These are phyloP conservation scores for Busseola fusca DNA, from an alignment of 2,888 invertebrate genomes.

Conservation along the genomic window DNA sequence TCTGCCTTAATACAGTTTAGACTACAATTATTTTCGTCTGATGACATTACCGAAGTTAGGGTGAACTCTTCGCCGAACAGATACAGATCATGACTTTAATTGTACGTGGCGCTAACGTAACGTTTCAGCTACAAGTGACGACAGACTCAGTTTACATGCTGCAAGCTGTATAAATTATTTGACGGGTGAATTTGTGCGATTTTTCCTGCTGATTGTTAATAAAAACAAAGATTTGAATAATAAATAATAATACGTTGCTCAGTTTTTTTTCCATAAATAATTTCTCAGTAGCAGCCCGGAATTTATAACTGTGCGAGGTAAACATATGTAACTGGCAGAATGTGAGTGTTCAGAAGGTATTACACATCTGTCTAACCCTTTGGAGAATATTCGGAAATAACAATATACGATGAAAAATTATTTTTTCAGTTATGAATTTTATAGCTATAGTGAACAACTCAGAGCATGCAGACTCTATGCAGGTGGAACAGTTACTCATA, in stretches of 20 bases:
- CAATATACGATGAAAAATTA: not conserved
- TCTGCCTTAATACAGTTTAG: slow-evolving; percentile 59
- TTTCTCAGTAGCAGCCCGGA: not conserved
- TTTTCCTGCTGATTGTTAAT: not conserved
- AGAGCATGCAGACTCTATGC: not conserved
- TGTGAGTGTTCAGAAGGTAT: not conserved
- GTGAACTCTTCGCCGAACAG: slow-evolving; percentile 83
- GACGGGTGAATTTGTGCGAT: not conserved
- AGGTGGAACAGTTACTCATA: slow-evolving; percentile 6
- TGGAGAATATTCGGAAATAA: not conserved
- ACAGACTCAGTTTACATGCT: slow-evolving; percentile 72
- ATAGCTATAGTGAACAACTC: too few species aligned
- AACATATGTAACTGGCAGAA: not conserved
- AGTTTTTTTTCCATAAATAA: not conserved
- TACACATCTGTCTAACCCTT: not conserved
- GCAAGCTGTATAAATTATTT: slow-evolving; percentile 8
- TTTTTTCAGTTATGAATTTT: not conserved
- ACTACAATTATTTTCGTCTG: slow-evolving; percentile 64
- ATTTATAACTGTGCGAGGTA: not conserved
- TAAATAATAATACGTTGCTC: not conserved
- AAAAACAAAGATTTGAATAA: not conserved
- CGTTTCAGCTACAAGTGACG: slow-evolving; percentile 79
- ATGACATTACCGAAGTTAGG: slow-evolving; percentile 64
- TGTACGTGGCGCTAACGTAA: slow-evolving; percentile 87
- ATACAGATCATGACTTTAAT: slow-evolving; percentile 87